Evolutionary conservation across 2,113 vertebrate genomes (phyloP).

Genomic region (Boleophthalmus pectinirostris): DNA sequence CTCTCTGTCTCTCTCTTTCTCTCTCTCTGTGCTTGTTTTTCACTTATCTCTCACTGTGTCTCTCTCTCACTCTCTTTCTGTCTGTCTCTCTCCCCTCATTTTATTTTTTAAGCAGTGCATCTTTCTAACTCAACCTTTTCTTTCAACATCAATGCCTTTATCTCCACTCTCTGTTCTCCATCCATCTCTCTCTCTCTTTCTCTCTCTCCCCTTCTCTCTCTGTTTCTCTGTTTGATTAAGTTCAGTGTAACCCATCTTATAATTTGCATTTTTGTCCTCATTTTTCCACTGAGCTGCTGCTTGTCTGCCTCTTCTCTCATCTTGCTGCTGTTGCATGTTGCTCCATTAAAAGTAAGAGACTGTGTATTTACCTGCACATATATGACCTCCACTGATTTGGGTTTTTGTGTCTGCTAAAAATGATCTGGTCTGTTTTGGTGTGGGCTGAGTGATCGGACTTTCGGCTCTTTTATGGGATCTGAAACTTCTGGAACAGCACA

Average conservation of each 20-base stretch:
- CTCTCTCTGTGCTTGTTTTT: too few species aligned
- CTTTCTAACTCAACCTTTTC: slow-evolving; percentile 3
- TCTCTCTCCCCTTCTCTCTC: slow-evolving; percentile 7
- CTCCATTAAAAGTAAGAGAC: slow-evolving; percentile 62
- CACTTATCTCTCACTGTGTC: too few species aligned
- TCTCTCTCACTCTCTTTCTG: too few species aligned
- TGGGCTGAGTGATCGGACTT: too few species aligned
- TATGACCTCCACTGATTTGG: too few species aligned
- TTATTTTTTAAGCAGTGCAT: too few species aligned
- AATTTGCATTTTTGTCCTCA: slow-evolving; percentile 45
- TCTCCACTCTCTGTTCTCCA: too few species aligned
- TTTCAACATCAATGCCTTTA: slow-evolving; percentile 5
- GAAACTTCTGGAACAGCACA: too few species aligned
- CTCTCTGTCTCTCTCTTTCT: too few species aligned
- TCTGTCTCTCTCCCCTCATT: slow-evolving; percentile 10
- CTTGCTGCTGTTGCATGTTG: slow-evolving; percentile 40
- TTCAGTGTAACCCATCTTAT: slow-evolving; percentile 37
- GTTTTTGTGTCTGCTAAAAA: too few species aligned
- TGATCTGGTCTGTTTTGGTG: too few species aligned
- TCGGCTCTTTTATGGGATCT: too few species aligned
- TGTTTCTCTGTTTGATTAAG: slow-evolving; percentile 49
- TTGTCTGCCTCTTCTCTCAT: slow-evolving; percentile 45
- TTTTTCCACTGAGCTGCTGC: slow-evolving; percentile 54
- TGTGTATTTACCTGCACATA: not conserved
- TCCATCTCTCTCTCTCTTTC: slow-evolving; percentile 34